Evolutionary conservation across 2,797 vertebrate species (phyloP).

Genomic region (Neoniphon sammara): DNA sequence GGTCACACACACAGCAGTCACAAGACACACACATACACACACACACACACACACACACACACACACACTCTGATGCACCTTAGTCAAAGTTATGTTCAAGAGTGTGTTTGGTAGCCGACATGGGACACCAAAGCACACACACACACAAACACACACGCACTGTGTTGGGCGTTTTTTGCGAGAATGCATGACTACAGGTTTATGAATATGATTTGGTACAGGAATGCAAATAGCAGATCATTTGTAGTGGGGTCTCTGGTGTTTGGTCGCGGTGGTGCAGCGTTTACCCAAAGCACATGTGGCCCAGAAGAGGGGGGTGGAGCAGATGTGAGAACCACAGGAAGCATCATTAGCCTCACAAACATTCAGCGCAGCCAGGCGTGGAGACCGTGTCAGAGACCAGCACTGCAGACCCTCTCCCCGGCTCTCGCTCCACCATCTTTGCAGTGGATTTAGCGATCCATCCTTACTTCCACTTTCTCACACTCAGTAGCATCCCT

Average conservation of each 20-base stretch:
- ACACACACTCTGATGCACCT: background rate
- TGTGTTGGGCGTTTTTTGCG: background rate
- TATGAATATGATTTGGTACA: constrained; percentile 58
- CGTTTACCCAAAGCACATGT: constrained; percentile 77
- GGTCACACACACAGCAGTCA: constrained; percentile 48
- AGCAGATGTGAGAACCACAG: constrained; percentile 77
- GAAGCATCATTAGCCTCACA: constrained; percentile 77
- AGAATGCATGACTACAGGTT: constrained; percentile 41
- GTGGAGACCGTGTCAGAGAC: constrained; percentile 65
- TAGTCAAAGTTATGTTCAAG: background rate
- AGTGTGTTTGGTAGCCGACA: background rate
- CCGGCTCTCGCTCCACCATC: constrained; percentile 29
- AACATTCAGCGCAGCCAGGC: constrained; percentile 63
- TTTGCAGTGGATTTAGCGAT: constrained; percentile 50
- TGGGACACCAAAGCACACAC: background rate
- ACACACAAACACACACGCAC: constrained; percentile 5
- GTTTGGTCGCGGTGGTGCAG: constrained; percentile 57
- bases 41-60: constrained; percentile 34
- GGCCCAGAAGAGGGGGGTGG: constrained; percentile 47
- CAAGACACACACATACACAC: constrained; percentile 34
- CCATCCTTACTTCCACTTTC: constrained; percentile 42
- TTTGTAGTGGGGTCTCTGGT: constrained; percentile 61
- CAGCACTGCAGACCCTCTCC: background rate
- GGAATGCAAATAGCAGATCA: constrained; percentile 71
- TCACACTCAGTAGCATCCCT: constrained; percentile 38